Evolutionary conservation across 2,797 vertebrate genomes (phyloP).

Genomic region (Ciconia nigra): DNA sequence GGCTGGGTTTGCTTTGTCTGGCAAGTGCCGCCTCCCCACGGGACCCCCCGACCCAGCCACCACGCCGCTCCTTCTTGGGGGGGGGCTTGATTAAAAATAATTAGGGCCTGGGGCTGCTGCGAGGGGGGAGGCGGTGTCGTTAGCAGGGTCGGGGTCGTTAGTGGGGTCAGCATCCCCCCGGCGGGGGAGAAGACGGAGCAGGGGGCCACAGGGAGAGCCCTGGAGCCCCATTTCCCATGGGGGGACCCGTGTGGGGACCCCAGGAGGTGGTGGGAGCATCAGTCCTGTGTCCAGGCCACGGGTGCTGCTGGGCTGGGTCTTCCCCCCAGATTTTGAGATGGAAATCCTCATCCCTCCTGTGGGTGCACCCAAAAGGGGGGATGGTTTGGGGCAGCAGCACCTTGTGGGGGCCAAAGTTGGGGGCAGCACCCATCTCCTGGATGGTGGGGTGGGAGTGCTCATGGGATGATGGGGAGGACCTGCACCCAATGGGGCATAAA

Average conservation of each 20-base stretch:
- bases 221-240: background rate
- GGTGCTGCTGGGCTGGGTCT: background rate
- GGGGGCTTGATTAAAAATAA: background rate
- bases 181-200: background rate
- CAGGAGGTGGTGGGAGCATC: background rate
- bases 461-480: background rate
- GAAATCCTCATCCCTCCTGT: background rate
- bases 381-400: background rate
- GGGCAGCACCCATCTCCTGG: background rate
- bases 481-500: accelerated
- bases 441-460: too few species aligned
- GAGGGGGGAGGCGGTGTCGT: accelerated
- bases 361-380: background rate
- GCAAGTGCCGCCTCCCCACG: background rate
- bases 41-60: background rate
- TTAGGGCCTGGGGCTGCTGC: background rate
- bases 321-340: background rate
- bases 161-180: background rate
- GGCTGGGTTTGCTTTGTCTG: background rate
- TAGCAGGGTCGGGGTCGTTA: accelerated
- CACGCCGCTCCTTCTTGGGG: background rate
- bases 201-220: background rate
- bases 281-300: background rate
- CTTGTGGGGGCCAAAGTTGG: accelerated
- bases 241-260: background rate